Evolutionary conservation across 2,797 vertebrate species (phyloP), one percentile per base, ranked within the genome.

Genomic region (Pangasius larnaudii): DNA sequence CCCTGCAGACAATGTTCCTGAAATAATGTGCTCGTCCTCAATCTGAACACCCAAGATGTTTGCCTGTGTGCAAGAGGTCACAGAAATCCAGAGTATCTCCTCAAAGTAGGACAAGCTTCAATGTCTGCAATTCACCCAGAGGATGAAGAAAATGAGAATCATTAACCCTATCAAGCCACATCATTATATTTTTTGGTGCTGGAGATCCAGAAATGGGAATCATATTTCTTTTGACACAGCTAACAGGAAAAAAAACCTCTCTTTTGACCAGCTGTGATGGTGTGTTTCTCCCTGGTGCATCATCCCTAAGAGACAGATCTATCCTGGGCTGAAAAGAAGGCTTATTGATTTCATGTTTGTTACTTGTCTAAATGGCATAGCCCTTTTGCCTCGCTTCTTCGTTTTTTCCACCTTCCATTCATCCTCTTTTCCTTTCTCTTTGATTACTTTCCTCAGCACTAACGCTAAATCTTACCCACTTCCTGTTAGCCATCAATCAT

Each of bases 21-120:
- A 95, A 95, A 95, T 95, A 95, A 95, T 93, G 92, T 94, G 30
- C 89, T 91, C 18, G 95, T 85, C 94, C 96, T 92, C 89, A 93
- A 95, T 94, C 89, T 18, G 88, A 91, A 90, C 92, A 82, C 94
- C 93, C 93, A 89, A 53, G 90, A 89, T 90, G 89, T 90, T 82
- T 87, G 67, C 90, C 89, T 91, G 88, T 89, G 92, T 5, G 91
- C 88, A 51, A 87, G 90, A 93, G 95, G 95, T 95, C 95, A 94
- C 85, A n/a, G 46, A 53, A 71, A 89, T 90, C 84, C 79, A 86
- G 85, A 78, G 86, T 72, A 27, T 84, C 46, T 72, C 49, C 46
- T 90, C 91, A 90, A 95, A 95, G 91, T 93, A 90, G 95, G 92
- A 91, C 94, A 93, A 87, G 49, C 0, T 87, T 81, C 87, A 91